phyloP scores from a whole-genome alignment of 1,140 invertebrate genomes.

The Brachionus rotundiformis region DNA sequence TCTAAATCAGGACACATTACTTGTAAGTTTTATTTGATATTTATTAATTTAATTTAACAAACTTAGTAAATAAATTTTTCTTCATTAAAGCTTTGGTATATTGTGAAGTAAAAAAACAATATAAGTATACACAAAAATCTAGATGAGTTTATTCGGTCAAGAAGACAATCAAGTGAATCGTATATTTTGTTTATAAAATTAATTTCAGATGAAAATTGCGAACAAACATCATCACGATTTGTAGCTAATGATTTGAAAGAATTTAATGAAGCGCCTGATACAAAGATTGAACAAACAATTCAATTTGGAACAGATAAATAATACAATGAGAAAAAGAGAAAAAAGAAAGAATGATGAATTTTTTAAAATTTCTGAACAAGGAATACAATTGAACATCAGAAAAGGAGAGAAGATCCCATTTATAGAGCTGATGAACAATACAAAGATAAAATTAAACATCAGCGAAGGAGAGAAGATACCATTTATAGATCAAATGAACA shows the following conservation, averaged over 20 bases:
- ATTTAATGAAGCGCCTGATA: no score
- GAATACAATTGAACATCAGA: background rate
- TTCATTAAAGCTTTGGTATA: background rate
- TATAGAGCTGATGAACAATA: background rate
- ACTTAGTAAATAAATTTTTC: no score
- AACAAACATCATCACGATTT: no score
- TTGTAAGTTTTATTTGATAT: no score
- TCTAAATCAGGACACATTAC: no score
- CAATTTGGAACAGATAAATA: no score
- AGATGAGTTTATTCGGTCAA: background rate
- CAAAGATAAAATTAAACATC: background rate
- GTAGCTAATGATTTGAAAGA: no score
- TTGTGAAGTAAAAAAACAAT: background rate
- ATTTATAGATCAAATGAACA: background rate
- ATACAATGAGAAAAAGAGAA: no score
- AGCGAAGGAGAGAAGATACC: background rate
- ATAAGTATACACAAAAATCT: background rate
- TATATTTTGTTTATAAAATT: conserved; percentile 21
- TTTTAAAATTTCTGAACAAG: no score
- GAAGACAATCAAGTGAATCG: background rate
- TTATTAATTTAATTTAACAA: no score
- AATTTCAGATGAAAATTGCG: no score
- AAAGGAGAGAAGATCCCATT: background rate
- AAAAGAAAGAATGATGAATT: no score
- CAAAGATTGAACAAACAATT: background rate